Evolutionary conservation across 1,140 invertebrate genomes (phyloP), one percentile per base, ranked within the genome.

Genomic region (Neoseiulus cucumeris): DNA sequence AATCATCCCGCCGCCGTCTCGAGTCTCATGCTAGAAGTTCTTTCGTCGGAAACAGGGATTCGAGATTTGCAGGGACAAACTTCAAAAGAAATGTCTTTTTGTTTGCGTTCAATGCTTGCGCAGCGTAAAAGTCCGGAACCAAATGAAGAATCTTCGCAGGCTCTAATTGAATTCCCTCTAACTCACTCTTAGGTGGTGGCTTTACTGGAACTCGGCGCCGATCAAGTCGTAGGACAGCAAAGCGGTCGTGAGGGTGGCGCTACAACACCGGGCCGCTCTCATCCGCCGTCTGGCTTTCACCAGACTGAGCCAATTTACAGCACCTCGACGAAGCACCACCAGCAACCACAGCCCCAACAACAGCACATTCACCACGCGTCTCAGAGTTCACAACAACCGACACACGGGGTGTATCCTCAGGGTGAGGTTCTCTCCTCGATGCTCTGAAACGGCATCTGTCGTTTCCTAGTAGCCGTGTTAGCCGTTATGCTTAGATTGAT

Each of bases 291-390:
- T 29, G 51, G 51, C 17, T 59, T 59, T 33, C 51, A 59, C 51
- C 51, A 59, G 51, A 59, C 51, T 12, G 51, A 59, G 51, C 51
- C 51, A 29, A 59, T 59, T 33, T 59, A 59, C 51, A 59, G 51
- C 51, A 59, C 51, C 14, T 59, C 51, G 22, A 59, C 33, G 51
- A 59, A 59, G 22, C 51, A 59, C 14, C 51, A 59, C 25, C 51
- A 17, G 5, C 51, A 59, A 59, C 51, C 25, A 2, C 51, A 59
- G 2, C 51, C 25, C 12, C 51, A 59, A 47, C 45, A 47, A 14
- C 45, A 47, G 18, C 45, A 47, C 28, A 20, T 22, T 28, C 51
- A 59, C 22, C 51, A 59, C 33, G 25, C 25, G 14, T 33, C 25
- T n/a, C 14, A 25, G 33, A 17, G 25, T 6, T 29, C 51, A 59